phyloP scores from a whole-genome alignment of 2,888 invertebrate genomes.

The Calephelis perditalis region DNA sequence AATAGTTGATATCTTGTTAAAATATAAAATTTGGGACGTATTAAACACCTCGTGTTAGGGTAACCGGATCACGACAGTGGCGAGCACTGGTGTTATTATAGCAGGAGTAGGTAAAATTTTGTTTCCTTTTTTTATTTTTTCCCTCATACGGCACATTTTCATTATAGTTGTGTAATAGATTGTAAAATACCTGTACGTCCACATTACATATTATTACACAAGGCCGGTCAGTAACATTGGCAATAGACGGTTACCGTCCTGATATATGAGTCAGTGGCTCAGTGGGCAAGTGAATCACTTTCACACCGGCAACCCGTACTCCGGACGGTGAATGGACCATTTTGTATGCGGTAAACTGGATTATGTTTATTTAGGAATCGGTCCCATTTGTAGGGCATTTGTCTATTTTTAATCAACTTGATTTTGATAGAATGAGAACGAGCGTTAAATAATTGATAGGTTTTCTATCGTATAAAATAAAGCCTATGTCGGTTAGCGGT shows the following conservation, averaged over 20 bases:
- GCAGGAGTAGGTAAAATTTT: no score
- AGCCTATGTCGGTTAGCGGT: no score
- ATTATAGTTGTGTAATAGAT: constrained; percentile 19
- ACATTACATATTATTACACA: constrained; percentile 32
- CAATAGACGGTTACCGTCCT: constrained; percentile 42
- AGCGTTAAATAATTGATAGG: no score
- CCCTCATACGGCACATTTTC: no score
- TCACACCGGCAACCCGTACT: constrained; percentile 22
- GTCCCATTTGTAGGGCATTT: not conserved
- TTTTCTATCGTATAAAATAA: no score
- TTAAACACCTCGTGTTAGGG: no score
- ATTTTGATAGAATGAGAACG: not conserved
- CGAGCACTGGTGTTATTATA: no score
- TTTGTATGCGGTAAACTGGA: not conserved
- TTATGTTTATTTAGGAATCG: not conserved
- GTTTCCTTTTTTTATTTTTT: no score
- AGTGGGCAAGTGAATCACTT: constrained; percentile 33
- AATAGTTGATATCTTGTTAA: no score
- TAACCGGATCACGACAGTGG: no score
- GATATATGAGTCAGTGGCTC: constrained; percentile 41
- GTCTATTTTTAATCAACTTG: not conserved
- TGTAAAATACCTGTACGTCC: constrained; percentile 10
- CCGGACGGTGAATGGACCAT: not conserved
- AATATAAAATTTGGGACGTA: no score
- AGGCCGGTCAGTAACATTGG: constrained; percentile 59